Conservation (phyloP, 64 coral and sea anemone species). For the Montipora sp. region DNA sequence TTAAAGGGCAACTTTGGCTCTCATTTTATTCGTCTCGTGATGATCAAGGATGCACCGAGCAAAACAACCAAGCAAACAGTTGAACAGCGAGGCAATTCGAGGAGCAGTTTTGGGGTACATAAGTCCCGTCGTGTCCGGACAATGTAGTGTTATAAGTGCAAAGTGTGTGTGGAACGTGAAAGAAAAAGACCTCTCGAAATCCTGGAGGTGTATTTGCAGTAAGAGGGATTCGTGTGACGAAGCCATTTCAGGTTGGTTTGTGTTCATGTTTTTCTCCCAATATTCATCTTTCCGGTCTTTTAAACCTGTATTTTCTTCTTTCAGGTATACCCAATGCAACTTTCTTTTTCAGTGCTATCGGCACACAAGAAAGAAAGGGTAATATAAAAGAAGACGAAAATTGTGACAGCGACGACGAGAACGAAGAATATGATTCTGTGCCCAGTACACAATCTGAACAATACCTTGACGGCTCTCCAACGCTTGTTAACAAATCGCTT, state of each 20-base stretch:
- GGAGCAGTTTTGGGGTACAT: neutral
- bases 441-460: neutral
- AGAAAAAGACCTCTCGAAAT: neutral
- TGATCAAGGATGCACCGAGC: neutral
- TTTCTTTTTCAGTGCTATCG: conserved; percentile 41
- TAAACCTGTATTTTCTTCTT: neutral
- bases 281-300: neutral
- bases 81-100: conserved; percentile 21
- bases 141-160: conserved; percentile 16
- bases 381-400: neutral
- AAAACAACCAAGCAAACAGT: neutral
- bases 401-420: neutral
- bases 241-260: conserved; percentile 15
- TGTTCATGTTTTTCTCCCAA: neutral
- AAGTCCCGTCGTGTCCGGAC: neutral
- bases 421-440: neutral
- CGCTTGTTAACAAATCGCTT: conserved; percentile 11
- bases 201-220: conserved; percentile 12
- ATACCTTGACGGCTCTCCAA: neutral
- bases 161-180: neutral
- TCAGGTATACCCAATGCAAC: neutral
- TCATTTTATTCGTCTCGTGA: no score
- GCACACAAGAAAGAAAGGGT: neutral
- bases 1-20: no score
- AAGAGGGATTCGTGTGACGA: conserved; percentile 5